phyloP scores from a whole-genome alignment of 2,113 vertebrate genomes.

The Saimiri boliviensis region DNA sequence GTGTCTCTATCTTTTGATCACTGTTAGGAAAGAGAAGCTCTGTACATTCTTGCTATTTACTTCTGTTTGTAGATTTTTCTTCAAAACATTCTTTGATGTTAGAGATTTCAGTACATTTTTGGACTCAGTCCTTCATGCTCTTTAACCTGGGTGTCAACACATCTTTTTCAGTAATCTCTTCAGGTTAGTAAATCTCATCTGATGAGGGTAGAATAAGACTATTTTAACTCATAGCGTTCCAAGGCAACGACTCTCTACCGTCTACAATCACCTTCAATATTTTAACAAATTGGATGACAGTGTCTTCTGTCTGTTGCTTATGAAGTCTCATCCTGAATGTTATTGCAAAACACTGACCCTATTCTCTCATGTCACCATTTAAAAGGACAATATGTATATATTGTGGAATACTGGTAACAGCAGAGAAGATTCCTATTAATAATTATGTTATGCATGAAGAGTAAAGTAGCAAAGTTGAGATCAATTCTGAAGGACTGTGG shows the following conservation, averaged over 20 bases:
- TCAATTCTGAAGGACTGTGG: background rate
- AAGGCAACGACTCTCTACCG: background rate
- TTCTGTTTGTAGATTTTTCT: background rate
- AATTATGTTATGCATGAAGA: background rate
- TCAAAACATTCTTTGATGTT: background rate
- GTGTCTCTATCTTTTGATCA: background rate
- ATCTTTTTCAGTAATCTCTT: background rate
- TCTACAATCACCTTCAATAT: background rate
- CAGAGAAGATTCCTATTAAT: background rate
- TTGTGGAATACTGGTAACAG: background rate
- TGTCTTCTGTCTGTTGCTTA: background rate
- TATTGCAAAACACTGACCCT: background rate
- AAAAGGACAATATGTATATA: background rate
- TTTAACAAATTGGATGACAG: background rate
- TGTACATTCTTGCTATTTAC: background rate
- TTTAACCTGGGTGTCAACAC: background rate
- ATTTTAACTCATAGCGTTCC: background rate
- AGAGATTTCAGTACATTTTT: background rate
- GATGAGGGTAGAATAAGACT: background rate
- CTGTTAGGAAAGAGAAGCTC: background rate
- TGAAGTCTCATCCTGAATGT: background rate
- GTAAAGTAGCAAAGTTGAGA: background rate
- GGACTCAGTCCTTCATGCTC: background rate
- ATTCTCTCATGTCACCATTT: background rate
- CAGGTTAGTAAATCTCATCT: background rate